Evolutionary conservation across 2,888 invertebrate species (phyloP).

Genomic region (Eilema caniola): DNA sequence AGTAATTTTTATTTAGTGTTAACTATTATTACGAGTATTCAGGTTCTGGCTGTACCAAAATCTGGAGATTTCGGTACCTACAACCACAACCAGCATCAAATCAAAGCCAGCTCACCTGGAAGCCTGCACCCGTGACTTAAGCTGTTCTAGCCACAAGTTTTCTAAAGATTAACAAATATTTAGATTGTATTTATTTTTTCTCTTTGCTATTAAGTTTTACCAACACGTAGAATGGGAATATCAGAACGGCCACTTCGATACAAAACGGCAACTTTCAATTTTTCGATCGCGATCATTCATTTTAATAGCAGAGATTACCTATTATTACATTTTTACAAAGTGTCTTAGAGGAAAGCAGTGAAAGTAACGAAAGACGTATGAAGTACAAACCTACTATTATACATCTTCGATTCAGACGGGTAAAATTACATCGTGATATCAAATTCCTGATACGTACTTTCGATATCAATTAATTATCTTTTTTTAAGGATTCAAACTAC

Average conservation of each 20-base stretch:
- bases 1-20: too few relatives aligned
- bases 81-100: too few relatives aligned
- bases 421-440: conserved; percentile 40
- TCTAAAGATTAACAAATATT: too few relatives aligned
- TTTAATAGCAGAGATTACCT: conserved; percentile 59
- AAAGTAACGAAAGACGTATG: conserved; percentile 64
- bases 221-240: conserved; percentile 10
- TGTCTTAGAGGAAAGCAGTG: conserved; percentile 61
- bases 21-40: too few relatives aligned
- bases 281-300: conserved; percentile 59
- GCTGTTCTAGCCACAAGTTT: too few relatives aligned
- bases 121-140: too few relatives aligned
- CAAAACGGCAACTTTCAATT: conserved; percentile 41
- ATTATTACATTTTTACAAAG: conserved; percentile 52
- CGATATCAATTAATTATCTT: not conserved
- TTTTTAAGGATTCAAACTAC: not conserved
- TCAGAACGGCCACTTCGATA: conserved; percentile 14
- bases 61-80: too few relatives aligned
- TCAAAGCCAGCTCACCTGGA: too few relatives aligned
- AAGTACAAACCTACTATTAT: conserved; percentile 45
- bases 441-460: conserved; percentile 23
- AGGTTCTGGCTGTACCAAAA: too few relatives aligned
- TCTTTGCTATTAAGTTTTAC: too few relatives aligned
- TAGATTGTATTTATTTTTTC: too few relatives aligned
- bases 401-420: conserved; percentile 48